phyloP scores from a whole-genome alignment of 2,888 invertebrate species.

The Troglohyphantes excavatus region DNA sequence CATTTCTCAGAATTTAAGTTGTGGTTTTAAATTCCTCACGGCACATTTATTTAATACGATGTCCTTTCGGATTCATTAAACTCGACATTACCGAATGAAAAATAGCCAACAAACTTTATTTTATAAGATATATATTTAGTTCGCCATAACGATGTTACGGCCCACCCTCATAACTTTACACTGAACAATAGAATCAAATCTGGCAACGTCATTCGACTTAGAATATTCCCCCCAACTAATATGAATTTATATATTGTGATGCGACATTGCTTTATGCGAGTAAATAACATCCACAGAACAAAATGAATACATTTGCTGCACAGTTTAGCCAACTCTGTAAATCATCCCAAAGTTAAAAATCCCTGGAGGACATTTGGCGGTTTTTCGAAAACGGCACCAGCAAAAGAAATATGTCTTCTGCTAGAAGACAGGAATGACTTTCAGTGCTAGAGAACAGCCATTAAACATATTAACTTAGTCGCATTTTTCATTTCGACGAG shows the following conservation, averaged over 20 bases:
- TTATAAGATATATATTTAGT: no score
- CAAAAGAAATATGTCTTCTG: constrained; percentile 17
- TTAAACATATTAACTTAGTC: constrained; percentile 65
- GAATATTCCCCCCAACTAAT: not conserved
- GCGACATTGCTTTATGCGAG: not conserved
- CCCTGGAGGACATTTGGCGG: constrained; percentile 23
- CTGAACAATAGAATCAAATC: not conserved
- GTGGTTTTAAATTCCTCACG: no score
- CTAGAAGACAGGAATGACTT: constrained; percentile 24
- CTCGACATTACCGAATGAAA: no score
- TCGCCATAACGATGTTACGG: no score
- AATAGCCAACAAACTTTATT: no score
- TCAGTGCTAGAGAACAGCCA: constrained; percentile 27
- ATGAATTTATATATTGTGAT: not conserved
- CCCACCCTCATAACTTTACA: no score
- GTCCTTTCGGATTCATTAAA: no score
- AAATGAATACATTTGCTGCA: not conserved
- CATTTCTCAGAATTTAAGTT: no score
- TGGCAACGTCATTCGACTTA: not conserved
- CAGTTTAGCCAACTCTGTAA: not conserved
- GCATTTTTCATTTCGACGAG: constrained; percentile 39
- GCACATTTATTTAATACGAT: no score
- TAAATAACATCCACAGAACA: not conserved
- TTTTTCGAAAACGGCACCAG: constrained; percentile 14
- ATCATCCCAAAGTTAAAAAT: constrained; percentile 6